Percentiles rank a stretch among this genome's conserved stretches.
Evolutionary conservation across 2,113 vertebrate species (phyloP).

Genomic region (Periophthalmus modestus): DNA sequence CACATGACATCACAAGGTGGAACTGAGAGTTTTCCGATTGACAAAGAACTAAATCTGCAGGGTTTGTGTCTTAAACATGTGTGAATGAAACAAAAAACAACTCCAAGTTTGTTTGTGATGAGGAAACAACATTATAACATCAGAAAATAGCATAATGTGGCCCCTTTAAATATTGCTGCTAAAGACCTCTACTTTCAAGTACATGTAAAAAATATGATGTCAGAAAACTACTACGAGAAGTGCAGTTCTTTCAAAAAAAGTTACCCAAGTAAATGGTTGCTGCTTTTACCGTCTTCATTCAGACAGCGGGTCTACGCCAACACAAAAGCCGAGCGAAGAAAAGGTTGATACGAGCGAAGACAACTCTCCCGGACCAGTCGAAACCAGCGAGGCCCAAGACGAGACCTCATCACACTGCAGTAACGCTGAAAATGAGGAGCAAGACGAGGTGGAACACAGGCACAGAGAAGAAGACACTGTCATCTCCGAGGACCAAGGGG

Average conservation of each 20-base stretch:
- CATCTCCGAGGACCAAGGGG: background rate
- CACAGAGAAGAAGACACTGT: background rate
- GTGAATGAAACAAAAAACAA: too few species aligned
- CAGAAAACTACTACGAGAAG: background rate
- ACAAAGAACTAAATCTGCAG: too few species aligned
- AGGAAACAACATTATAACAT: too few species aligned
- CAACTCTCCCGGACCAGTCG: background rate
- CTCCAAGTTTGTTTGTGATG: too few species aligned
- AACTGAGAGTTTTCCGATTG: too few species aligned
- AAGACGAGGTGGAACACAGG: background rate
- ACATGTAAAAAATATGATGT: background rate
- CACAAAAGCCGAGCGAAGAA: background rate
- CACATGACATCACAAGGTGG: too few species aligned
- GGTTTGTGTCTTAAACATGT: too few species aligned
- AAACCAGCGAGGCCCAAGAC: background rate
- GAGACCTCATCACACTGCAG: background rate
- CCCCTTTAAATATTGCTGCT: too few species aligned
- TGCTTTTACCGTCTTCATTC: background rate
- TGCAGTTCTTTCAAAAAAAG: background rate
- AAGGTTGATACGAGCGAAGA: background rate
- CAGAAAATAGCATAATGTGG: too few species aligned
- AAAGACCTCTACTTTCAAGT: too few species aligned
- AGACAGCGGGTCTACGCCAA: background rate
- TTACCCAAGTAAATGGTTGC: background rate
- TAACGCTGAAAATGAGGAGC: background rate